phyloP scores from a whole-genome alignment of 1,140 invertebrate species.

The Pachypsylla venusta region DNA sequence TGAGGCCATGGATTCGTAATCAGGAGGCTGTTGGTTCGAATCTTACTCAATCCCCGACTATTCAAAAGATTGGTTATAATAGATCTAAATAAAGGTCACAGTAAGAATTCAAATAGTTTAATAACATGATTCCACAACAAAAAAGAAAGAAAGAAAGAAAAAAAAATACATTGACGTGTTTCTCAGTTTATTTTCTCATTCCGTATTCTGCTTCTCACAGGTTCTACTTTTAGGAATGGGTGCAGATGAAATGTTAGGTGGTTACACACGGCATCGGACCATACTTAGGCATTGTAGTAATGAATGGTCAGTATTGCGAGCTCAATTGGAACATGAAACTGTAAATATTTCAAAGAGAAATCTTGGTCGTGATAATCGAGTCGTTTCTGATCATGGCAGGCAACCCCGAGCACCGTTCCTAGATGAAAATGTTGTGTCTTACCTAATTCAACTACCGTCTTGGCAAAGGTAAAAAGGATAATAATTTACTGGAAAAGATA shows the following conservation, averaged over 20 bases:
- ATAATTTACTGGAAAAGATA: no score
- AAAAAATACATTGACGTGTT: no score
- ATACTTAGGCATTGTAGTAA: slow-evolving; percentile 42
- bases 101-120: no score
- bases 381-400: slow-evolving; percentile 60
- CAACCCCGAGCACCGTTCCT: slow-evolving; percentile 82
- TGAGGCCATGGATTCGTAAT: no score
- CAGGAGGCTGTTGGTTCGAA: no score
- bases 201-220: slow-evolving; percentile 35
- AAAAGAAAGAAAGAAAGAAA: no score
- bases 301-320: slow-evolving; percentile 47
- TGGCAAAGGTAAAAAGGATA: slow-evolving; percentile 62
- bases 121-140: no score
- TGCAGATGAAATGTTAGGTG: slow-evolving; percentile 92
- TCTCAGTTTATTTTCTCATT: no score
- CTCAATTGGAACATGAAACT: slow-evolving; percentile 63
- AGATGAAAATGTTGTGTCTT: slow-evolving; percentile 74
- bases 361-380: slow-evolving; percentile 83
- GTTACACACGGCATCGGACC: slow-evolving; percentile 76
- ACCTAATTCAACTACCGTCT: slow-evolving; percentile 49
- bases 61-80: no score
- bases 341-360: slow-evolving; percentile 77
- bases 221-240: slow-evolving; percentile 83
- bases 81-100: no score
- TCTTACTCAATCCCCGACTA: no score